Percentiles rank a stretch among this genome's conserved stretches.
Evolutionary conservation across 2,113 vertebrate species (phyloP).

Genomic region (Fregetta grallaria): DNA sequence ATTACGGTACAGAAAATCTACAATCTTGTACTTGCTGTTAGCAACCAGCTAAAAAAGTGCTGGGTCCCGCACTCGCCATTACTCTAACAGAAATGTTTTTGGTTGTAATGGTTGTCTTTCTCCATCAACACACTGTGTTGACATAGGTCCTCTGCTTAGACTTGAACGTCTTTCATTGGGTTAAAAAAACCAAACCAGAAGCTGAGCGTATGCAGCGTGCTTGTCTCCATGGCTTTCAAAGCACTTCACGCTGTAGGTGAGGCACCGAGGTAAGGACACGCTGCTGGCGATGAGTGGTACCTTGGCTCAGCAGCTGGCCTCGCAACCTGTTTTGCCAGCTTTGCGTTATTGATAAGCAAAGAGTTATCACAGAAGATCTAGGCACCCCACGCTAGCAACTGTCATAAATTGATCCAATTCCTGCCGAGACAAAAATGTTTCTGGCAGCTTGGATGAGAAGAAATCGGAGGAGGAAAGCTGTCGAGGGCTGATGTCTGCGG

Average conservation of each 20-base stretch:
- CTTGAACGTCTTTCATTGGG: background rate
- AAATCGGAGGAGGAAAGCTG: constrained; percentile 63
- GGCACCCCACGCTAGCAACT: background rate
- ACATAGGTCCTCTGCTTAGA: too few species aligned
- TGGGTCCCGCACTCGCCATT: background rate
- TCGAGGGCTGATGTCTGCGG: background rate
- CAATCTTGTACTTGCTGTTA: background rate
- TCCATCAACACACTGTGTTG: background rate
- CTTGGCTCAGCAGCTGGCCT: background rate
- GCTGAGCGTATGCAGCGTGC: background rate
- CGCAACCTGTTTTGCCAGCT: background rate
- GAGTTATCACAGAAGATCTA: background rate
- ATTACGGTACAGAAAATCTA: background rate
- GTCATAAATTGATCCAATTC: background rate
- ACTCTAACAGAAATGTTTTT: background rate
- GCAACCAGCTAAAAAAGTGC: background rate
- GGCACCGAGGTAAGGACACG: fast-evolving
- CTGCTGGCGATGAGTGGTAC: background rate
- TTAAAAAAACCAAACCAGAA: background rate
- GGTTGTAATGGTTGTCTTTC: background rate
- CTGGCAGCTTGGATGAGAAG: constrained; percentile 8
- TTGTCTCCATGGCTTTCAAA: background rate
- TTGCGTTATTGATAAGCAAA: background rate
- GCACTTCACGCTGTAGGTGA: background rate
- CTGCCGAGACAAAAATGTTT: background rate